A percentile compares a stretch with the other conserved stretches of the same genome.
phyloP scores from a whole-genome alignment of 2,113 vertebrate genomes.

The Festucalex cinctus region DNA sequence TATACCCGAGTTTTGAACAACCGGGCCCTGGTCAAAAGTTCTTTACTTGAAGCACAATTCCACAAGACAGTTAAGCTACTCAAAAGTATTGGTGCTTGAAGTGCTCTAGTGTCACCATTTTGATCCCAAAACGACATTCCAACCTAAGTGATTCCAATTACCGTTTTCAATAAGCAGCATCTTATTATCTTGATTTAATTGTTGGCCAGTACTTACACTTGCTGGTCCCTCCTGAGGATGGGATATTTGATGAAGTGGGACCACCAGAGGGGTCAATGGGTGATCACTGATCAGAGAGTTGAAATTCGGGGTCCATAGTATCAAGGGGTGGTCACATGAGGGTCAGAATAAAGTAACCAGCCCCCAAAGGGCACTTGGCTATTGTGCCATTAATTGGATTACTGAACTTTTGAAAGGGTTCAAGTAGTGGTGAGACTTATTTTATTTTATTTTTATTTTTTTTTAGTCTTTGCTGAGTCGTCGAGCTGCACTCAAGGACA shows the following conservation, averaged over 20 bases:
- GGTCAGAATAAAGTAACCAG: not conserved
- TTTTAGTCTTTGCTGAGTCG: conserved; percentile 30
- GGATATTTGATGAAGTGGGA: not conserved
- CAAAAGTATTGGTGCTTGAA: too few species aligned
- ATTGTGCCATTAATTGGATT: conserved; percentile 65
- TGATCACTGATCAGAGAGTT: not conserved
- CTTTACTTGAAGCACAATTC: too few species aligned
- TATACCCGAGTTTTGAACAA: too few species aligned
- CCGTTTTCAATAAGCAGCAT: not conserved
- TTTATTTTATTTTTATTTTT: conserved; percentile 37
- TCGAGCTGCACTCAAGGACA: conserved; percentile 60
- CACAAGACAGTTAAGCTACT: too few species aligned
- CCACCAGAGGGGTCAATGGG: not conserved
- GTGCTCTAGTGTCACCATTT: too few species aligned
- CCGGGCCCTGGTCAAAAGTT: too few species aligned
- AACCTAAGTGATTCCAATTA: not conserved
- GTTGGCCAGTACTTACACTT: not conserved
- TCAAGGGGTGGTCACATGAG: not conserved
- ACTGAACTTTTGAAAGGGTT: conserved; percentile 50
- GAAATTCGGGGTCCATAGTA: not conserved
- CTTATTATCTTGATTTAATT: not conserved
- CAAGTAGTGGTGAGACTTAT: conserved; percentile 38
- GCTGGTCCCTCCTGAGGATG: not conserved
- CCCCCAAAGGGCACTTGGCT: not conserved
- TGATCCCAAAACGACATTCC: too few species aligned